Conservation (phyloP, 2,888 invertebrate species). For the Serrognathus titanus region DNA sequence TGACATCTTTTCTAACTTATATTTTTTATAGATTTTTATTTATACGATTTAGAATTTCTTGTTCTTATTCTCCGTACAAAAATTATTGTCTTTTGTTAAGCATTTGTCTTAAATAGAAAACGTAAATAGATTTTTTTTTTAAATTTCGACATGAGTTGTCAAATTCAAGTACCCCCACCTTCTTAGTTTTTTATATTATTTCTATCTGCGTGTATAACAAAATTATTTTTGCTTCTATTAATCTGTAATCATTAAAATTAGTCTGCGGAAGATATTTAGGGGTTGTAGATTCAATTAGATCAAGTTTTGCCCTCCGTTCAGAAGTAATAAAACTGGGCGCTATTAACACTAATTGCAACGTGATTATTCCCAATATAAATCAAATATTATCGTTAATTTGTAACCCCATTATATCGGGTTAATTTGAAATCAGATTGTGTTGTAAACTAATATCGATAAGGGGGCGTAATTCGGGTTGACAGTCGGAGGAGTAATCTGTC, state of each 20-base stretch:
- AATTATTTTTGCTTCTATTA: neutral
- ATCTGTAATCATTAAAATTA: too few relatives aligned
- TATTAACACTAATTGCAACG: conserved; percentile 15
- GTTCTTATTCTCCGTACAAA: too few relatives aligned
- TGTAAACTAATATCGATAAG: conserved; percentile 15
- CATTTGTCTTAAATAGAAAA: too few relatives aligned
- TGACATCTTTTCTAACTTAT: too few relatives aligned
- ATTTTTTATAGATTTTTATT: too few relatives aligned
- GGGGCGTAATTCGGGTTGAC: conserved; percentile 15
- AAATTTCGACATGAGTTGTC: too few relatives aligned
- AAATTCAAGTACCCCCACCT: too few relatives aligned
- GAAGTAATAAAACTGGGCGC: conserved; percentile 3
- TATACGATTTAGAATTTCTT: too few relatives aligned
- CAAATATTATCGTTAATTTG: conserved; percentile 17
- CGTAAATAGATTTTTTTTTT: too few relatives aligned
- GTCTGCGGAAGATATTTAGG: too few relatives aligned
- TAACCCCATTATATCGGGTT: conserved; percentile 16
- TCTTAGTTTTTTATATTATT: too few relatives aligned
- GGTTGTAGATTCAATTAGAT: neutral
- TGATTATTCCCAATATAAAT: conserved; percentile 14
- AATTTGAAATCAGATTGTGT: conserved; percentile 14
- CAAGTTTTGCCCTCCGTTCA: neutral
- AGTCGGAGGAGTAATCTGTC: conserved; percentile 13
- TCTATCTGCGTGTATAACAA: neutral
- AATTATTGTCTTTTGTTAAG: too few relatives aligned